Base-by-base conservation (phyloP, 2,797 vertebrate genomes). In the Eremophila alpestris region DNA sequence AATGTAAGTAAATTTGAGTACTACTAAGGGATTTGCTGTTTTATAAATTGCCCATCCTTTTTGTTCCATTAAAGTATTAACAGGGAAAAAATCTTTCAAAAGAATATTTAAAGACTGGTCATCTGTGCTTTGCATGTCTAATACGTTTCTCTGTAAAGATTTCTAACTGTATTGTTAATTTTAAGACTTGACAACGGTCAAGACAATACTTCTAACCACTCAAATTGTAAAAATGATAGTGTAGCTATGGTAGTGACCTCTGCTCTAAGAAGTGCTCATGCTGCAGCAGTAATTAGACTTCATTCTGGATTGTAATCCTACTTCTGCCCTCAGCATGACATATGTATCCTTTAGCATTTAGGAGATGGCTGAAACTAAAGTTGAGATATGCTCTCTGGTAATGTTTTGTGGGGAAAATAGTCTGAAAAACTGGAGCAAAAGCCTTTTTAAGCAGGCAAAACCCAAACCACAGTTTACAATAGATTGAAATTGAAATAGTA, bases 401-500 rank as follows among this genome's bases (percentile, higher is more conserved):
- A 40, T 23, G 16, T 78, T 96, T 68, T 87, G 55, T 91, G 74
- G 90, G 84, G 60, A 95, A 91, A 54, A 74, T 7, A 49, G 45
- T 49, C 78, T 89, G 76, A 95, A 96, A 96, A 96, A 95, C 79
- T 93, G 91, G 67, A 93, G 86, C 73, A 89, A 63, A 84, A 93
- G 67, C 76, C 88, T 95, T 97, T 97, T 68, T 90, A 82, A 92
- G 93, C 40, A 79, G 93, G 88, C 89, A 95, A 94, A 95, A 88
- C 93, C 91, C 83, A 94, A 95, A 95, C 89, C 91, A 84, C 69
- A 74, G 94, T 96, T 96, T 86, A 96, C 95, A 96, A 96, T 81
- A 97, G 92, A 97, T 56, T 96, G 96, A 93, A 96, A 97, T 86
- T 90, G 97, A 96, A 96, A 95, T 94, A 94, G 94, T 81, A 95